Evolutionary conservation across 2,113 vertebrate genomes (phyloP).

Genomic region (Lagopus leucura): DNA sequence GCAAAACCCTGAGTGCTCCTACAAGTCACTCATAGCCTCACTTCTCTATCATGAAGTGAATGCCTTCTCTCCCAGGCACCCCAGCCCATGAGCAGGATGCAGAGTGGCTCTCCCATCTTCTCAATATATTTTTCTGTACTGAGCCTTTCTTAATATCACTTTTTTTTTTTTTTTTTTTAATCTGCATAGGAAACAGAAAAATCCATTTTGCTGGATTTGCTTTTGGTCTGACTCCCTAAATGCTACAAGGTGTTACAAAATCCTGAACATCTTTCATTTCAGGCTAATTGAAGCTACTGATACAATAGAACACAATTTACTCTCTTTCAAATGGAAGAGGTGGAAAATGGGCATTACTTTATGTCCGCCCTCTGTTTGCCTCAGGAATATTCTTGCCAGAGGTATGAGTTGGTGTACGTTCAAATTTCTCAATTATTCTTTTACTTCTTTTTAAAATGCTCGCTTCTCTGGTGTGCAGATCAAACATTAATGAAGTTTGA

Average conservation of each 20-base stretch:
- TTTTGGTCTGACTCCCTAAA: background rate
- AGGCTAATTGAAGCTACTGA: background rate
- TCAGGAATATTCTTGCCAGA: background rate
- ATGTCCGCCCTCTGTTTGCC: background rate
- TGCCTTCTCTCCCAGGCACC: background rate
- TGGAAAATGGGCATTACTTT: background rate
- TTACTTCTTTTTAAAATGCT: background rate
- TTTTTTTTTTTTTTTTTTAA: background rate
- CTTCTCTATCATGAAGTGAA: background rate
- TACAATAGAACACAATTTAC: background rate
- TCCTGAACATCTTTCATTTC: background rate
- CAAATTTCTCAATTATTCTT: background rate
- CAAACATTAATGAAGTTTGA: background rate
- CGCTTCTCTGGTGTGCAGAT: background rate
- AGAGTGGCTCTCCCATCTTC: background rate
- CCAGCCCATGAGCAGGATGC: fast-evolving
- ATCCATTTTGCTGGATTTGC: background rate
- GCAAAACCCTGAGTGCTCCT: fast-evolving
- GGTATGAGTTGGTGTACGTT: background rate
- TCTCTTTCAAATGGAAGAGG: background rate
- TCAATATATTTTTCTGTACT: background rate
- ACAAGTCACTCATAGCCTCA: background rate
- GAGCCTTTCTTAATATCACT: background rate
- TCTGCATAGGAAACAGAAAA: background rate
- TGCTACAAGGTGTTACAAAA: background rate